Base-by-base conservation (phyloP, 2,888 invertebrate genomes). In the Ypsolopha sequella region DNA sequence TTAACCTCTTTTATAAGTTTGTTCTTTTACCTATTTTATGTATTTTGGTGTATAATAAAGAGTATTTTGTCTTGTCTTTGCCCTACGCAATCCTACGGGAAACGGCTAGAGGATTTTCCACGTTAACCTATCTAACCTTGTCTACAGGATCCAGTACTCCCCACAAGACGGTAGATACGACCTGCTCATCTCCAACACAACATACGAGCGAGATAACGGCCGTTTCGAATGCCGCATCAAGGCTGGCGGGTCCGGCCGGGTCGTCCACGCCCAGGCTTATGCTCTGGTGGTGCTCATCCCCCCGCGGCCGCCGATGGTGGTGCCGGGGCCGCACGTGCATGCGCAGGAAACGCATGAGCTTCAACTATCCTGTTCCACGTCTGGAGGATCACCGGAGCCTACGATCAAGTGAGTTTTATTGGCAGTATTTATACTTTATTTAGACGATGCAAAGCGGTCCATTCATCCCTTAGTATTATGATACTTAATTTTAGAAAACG, bases 311-410 rank as follows among this genome's bases (percentile, higher is more conserved):
- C 97, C 97, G 0, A 80, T 90, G 55, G 91, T 97, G 53, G 88
- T 90, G 9, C 95, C 96, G 0, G 92, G 92, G 39, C 87, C 91
- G 4, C 91, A 91, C 55, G 93, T 95, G 14, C 90, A 92, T 39
- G 95, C 94, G 41, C 94, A 95, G 45, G 97, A 97, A 71, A 95
- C 92, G 38, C 90, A 92, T 58, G 89, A 90, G 53, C 89, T 93
- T 60, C 92, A 94, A 63, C 82, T 95, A 46, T 90, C 91, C 7
- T 95, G 95, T 76, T 93, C 94, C 61, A 95, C 94, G 65, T 87
- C 90, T 47, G 97, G 96, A 0, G 97, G 97, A 11, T 96, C 96
- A 45, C 97, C 97, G 0, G 95, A 96, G 79, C 97, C 97, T 6
- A 89, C 90, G 62, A 93, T 95, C 75, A 92, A 90, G 91, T 92